Evolutionary conservation across 2,888 invertebrate species (phyloP), one percentile per base, ranked within the genome.

Genomic region (Cantharis rustica): DNA sequence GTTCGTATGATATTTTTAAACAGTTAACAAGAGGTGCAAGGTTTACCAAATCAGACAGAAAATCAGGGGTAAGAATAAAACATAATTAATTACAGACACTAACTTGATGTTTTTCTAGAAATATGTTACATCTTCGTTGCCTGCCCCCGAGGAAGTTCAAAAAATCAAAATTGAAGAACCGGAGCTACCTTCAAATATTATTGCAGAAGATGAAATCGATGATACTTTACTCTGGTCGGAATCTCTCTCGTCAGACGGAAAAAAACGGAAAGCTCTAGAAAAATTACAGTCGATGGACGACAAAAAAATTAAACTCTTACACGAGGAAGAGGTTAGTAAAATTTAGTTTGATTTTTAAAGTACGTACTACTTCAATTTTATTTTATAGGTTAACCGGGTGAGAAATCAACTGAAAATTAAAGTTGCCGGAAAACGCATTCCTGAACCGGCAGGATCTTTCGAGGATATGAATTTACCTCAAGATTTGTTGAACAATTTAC

Each of bases 391-490:
- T 68, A 94, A 93, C 84, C 91, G 91, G 61, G 90, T 94, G 79
- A 91, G 97, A 75, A 96, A 96, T 84, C 86, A 91, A 71, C 89
- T 96, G 85, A 92, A 92, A 68, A 96, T 98, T 78, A 93, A 92
- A 83, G 93, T 94, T 0, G 91, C 93, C 61, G 98, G 98, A 0
- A 91, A 93, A 71, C 93, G 94, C 83, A 88, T 96, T n/a, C 94
- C 97, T 0, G 90, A 92, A 63, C 97, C 97, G 0, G 89, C 95
- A 1, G 89, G 90, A 77, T 89, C 90, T 61, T 98, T 98, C 87
- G 87, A 90, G 0, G 92, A 95, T 71, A 88, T 98, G 10, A 83
- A 87, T 3, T 88, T 96, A 5, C 88, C 90, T 0, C 85, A 89
- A 5, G 90, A 89, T 16, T 86, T 98, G 1, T 87, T 95, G 10